These are phyloP conservation scores for Hyphantria cunea DNA, from an alignment of 1,140 invertebrate genomes.

Conservation along the genomic window DNA sequence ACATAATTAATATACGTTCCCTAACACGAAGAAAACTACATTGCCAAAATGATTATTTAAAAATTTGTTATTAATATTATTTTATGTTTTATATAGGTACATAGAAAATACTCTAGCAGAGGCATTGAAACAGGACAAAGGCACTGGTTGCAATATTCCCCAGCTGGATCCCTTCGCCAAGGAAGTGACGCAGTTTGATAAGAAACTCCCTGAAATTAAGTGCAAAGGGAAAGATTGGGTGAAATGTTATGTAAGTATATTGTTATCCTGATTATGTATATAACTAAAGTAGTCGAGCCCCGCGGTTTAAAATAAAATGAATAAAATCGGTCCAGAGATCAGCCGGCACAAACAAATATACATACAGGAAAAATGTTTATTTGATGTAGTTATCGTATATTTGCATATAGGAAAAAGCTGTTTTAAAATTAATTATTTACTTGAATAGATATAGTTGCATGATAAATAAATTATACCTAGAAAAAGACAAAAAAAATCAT, in stretches of 20 bases:
- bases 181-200: constrained; percentile 60
- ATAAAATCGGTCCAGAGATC: too few species aligned
- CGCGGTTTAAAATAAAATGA: too few species aligned
- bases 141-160: constrained; percentile 65
- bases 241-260: constrained; percentile 63
- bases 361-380: too few species aligned
- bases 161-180: constrained; percentile 58
- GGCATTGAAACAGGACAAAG: constrained; percentile 62
- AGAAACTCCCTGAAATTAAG: constrained; percentile 43
- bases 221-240: constrained; percentile 65
- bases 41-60: neutral
- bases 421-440: too few species aligned
- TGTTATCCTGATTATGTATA: neutral
- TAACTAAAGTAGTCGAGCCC: too few species aligned
- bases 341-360: too few species aligned
- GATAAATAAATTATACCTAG: too few species aligned
- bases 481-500: too few species aligned
- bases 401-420: too few species aligned
- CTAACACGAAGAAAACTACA: neutral
- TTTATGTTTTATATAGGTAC: constrained; percentile 40
- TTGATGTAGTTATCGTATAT: too few species aligned
- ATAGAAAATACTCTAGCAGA: constrained; percentile 57
- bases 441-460: too few species aligned
- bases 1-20: neutral
- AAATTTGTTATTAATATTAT: neutral